Conservation (phyloP, 1,140 invertebrate genomes). For the Carposina sasakii region DNA sequence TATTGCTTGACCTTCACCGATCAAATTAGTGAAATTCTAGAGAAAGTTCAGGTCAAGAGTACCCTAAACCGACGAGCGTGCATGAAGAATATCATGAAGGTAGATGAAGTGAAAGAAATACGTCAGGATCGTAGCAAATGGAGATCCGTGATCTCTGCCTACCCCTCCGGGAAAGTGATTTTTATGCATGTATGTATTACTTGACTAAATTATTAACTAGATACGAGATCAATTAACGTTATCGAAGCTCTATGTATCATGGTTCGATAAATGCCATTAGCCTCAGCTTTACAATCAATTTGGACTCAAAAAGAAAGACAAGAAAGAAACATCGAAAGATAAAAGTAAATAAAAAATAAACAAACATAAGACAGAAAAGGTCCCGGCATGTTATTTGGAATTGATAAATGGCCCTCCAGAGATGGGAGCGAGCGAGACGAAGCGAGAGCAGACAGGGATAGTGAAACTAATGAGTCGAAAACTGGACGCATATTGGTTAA, state of each 20-base stretch:
- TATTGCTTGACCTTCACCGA: too few species aligned
- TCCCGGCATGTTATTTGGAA: conserved; percentile 67
- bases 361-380: conserved; percentile 61
- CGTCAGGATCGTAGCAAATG: too few species aligned
- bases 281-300: conserved; percentile 67
- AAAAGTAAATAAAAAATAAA: conserved; percentile 68
- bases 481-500: conserved; percentile 45
- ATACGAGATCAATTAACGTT: conserved; percentile 64
- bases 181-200: too few species aligned
- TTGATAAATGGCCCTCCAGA: conserved; percentile 68
- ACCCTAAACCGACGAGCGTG: too few species aligned
- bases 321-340: conserved; percentile 55
- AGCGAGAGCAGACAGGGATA: conserved; percentile 48
- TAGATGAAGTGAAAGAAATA: too few species aligned
- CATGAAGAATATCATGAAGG: too few species aligned
- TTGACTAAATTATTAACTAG: too few species aligned
- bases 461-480: conserved; percentile 55
- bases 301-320: conserved; percentile 50
- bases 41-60: too few species aligned
- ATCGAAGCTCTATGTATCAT: conserved; percentile 54
- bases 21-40: too few species aligned
- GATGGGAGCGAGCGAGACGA: conserved; percentile 47
- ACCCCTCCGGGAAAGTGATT: too few species aligned
- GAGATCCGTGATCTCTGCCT: too few species aligned
- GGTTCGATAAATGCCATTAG: conserved; percentile 55